phyloP scores from a whole-genome alignment of 2,797 vertebrate species.

The Sebastiscus albofasciatus region DNA sequence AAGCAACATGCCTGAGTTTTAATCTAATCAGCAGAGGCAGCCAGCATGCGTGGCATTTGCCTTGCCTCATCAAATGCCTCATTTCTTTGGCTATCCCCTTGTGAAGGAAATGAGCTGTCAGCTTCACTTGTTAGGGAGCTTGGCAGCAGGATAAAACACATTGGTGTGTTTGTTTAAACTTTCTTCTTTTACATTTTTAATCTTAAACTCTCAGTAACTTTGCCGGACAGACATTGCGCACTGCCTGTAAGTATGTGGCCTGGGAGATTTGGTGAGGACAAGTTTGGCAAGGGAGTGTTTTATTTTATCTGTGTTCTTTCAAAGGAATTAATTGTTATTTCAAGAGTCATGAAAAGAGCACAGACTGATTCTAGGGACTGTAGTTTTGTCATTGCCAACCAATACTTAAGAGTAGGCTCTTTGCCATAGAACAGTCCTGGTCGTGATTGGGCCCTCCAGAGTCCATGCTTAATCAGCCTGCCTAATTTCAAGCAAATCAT shows the following conservation, averaged over 20 bases:
- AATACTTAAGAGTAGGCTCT: conserved; percentile 53
- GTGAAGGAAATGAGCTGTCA: conserved; percentile 76
- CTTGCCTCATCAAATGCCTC: conserved; percentile 71
- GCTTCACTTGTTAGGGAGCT: conserved; percentile 55
- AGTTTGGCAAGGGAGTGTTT: conserved; percentile 53
- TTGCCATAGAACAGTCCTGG: conserved; percentile 40
- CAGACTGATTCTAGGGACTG: conserved; percentile 52
- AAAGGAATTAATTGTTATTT: conserved; percentile 59
- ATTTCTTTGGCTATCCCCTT: conserved; percentile 64
- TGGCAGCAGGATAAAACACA: conserved; percentile 73
- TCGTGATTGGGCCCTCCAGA: conserved; percentile 46
- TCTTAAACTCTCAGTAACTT: conserved; percentile 58
- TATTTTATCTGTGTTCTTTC: conserved; percentile 63
- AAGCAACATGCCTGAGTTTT: conserved; percentile 52
- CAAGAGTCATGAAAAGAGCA: conserved; percentile 69
- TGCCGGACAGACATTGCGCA: conserved; percentile 73
- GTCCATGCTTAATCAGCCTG: conserved; percentile 57
- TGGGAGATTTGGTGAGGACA: conserved; percentile 63
- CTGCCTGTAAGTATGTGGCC: conserved; percentile 71
- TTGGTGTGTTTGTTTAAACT: conserved; percentile 72
- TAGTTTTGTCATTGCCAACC: conserved; percentile 57
- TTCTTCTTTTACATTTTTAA: conserved; percentile 30
- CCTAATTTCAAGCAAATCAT: conserved; percentile 58
- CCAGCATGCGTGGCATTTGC: conserved; percentile 63
- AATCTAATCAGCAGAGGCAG: conserved; percentile 57